phyloP scores from a whole-genome alignment of 1,140 invertebrate species.

The Drosophila malerkotliana region DNA sequence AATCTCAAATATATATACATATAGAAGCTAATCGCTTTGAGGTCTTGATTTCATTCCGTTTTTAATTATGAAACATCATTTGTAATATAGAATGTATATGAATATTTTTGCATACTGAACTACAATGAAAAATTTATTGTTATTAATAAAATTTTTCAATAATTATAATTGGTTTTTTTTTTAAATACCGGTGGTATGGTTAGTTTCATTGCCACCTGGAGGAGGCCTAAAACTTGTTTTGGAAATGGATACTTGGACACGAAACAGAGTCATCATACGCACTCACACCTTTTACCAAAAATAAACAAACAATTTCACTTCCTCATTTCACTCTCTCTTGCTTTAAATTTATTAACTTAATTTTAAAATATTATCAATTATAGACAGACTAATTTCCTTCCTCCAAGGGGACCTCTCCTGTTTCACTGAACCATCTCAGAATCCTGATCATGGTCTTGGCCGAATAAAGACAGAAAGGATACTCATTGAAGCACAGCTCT shows the following conservation, averaged over 20 bases:
- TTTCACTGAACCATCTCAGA: conserved; percentile 71
- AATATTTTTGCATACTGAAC: conserved; percentile 67
- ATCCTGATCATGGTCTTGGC: conserved; percentile 81
- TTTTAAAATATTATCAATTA: not conserved
- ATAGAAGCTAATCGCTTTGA: conserved; percentile 6
- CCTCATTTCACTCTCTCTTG: conserved; percentile 17
- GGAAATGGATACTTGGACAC: not conserved
- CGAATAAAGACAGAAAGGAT: conserved; percentile 81
- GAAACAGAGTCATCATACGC: not conserved
- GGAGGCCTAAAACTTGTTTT: not conserved
- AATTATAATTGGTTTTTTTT: conserved; percentile 23
- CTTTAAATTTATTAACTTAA: conserved; percentile 16
- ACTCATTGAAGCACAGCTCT: conserved; percentile 73
- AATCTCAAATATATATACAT: conserved; percentile 14
- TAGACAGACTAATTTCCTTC: conserved; percentile 13
- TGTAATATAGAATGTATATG: conserved; percentile 46
- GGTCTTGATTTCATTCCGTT: conserved; percentile 47
- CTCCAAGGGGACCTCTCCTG: conserved; percentile 26
- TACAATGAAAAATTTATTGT: conserved; percentile 51
- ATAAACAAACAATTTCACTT: conserved; percentile 14
- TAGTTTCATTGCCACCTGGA: not conserved
- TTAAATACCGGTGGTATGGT: not conserved
- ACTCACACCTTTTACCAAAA: conserved; percentile 5
- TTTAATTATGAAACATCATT: conserved; percentile 31
- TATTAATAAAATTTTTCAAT: conserved; percentile 69